phyloP scores from a whole-genome alignment of 2,797 vertebrate species.

The Serranus cabrilla region DNA sequence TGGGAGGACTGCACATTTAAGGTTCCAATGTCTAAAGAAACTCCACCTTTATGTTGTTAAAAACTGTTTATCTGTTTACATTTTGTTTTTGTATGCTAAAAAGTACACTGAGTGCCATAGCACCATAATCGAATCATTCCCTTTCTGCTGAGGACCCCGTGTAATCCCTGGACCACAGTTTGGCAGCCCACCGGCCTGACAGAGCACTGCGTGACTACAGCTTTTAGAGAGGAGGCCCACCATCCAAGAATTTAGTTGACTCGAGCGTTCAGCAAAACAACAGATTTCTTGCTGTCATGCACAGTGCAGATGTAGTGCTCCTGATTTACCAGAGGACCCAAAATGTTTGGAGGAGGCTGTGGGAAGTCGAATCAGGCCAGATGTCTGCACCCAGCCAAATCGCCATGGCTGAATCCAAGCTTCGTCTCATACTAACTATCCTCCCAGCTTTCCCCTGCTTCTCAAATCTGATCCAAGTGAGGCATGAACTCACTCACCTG shows the following conservation, averaged over 20 bases:
- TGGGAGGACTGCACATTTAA: constrained; percentile 21
- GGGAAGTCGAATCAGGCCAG: constrained; percentile 64
- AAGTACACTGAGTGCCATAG: constrained; percentile 22
- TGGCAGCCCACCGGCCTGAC: constrained; percentile 52
- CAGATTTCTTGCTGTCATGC: constrained; percentile 72
- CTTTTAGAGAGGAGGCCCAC: constrained; percentile 56
- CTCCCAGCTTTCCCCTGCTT: constrained; percentile 41
- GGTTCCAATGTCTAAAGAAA: background rate
- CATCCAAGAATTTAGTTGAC: constrained; percentile 62
- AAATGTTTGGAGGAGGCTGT: constrained; percentile 60
- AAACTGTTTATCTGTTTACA: constrained; percentile 26
- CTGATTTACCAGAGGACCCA: constrained; percentile 62
- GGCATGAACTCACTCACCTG: constrained; percentile 58
- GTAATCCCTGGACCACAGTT: constrained; percentile 42
- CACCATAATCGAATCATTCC: constrained; percentile 25
- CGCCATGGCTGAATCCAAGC: constrained; percentile 44
- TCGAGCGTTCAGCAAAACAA: constrained; percentile 64
- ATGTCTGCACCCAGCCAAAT: constrained; percentile 58
- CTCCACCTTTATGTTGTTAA: constrained; percentile 2
- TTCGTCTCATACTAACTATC: constrained; percentile 25
- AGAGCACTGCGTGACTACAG: constrained; percentile 69
- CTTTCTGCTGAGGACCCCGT: constrained; percentile 20
- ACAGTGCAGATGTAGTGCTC: constrained; percentile 67
- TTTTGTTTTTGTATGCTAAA: constrained; percentile 4
- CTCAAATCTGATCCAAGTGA: constrained; percentile 20